These are phyloP conservation scores for Synergus gifuensis DNA, from an alignment of 2,888 invertebrate species.

Conservation along the genomic window DNA sequence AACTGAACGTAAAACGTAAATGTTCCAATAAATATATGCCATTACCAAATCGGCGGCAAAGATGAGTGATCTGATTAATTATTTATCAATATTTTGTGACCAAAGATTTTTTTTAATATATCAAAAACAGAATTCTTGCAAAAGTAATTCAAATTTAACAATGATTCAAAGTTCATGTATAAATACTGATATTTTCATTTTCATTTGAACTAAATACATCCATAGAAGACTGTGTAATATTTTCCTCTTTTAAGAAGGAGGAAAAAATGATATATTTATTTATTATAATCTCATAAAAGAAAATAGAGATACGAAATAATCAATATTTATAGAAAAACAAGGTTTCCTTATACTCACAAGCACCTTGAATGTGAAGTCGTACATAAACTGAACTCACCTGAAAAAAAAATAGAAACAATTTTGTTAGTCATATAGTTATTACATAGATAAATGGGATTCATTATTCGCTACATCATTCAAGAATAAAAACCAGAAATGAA, in stretches of 20 bases:
- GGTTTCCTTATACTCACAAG: not conserved
- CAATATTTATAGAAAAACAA: not conserved
- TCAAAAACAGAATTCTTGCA: too few species aligned
- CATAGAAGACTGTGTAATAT: too few species aligned
- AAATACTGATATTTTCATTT: too few species aligned
- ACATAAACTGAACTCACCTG: conserved; percentile 4
- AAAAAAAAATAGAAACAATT: not conserved
- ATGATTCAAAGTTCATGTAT: too few species aligned
- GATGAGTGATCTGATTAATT: conserved; percentile 15
- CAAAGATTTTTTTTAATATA: too few species aligned
- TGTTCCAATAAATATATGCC: conserved; percentile 46
- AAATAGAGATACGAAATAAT: not conserved
- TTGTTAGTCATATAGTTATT: not conserved
- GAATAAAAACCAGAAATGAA: not conserved
- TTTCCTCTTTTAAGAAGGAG: too few species aligned
- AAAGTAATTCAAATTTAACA: too few species aligned
- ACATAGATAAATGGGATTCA: not conserved
- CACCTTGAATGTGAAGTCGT: not conserved
- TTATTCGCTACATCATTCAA: not conserved
- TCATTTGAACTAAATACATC: too few species aligned
- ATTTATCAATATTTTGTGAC: not conserved
- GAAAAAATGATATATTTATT: too few species aligned
- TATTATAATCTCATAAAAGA: not conserved
- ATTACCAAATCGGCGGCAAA: conserved; percentile 21
- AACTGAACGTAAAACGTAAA: conserved; percentile 32